Base-by-base conservation (phyloP, 2,797 vertebrate genomes). In the Zonotrichia albicollis region DNA sequence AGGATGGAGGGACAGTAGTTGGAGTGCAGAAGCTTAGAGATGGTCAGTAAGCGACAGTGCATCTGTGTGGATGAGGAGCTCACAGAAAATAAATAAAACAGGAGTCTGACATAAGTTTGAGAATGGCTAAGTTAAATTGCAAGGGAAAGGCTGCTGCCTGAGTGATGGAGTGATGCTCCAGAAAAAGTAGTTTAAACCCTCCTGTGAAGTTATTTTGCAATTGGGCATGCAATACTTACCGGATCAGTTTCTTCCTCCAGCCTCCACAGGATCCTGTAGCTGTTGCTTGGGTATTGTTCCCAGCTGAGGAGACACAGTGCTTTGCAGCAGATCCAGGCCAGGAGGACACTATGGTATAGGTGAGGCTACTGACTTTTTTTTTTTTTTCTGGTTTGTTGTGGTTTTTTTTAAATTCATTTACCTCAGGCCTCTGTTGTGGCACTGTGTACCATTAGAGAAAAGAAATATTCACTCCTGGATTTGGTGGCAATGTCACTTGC, bases 141-240 rank as follows among this genome's bases (percentile, higher is more conserved):
- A 71, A 88, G 26, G 40, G 46, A 72, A 91, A 89, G 18, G 55
- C 51, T 55, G 80, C 83, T 57, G 90, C 87, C 73, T 84, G 76
- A 81, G 51, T 2, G 19, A 90, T 13, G 55, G 51, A 13, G 34
- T 2, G 8, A 45, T 1, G 3, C 71, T 80, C 60, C 80, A 86
- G 55, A 68, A 80, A 71, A 85, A 34, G 53, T 16, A 74, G 42
- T 61, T 91, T 64, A 87, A 91, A 88, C 38, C 29, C 53, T 86
- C 48, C 67, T 89, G 71, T 77, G 60, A 78, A 79, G 61, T 71
- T 91, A 81, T 34, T 84, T 87, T 91, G 76, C 91, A 96, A 93
- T 20, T 77, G 76, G 65, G 57, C 89, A 96, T 94, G 95, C 95
- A 96, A 76, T 90, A 96, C 96, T 96, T 91, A 96, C 94, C 53